These are phyloP conservation scores for Diloba caeruleocephala DNA, from an alignment of 2,888 invertebrate genomes.

Conservation along the genomic window DNA sequence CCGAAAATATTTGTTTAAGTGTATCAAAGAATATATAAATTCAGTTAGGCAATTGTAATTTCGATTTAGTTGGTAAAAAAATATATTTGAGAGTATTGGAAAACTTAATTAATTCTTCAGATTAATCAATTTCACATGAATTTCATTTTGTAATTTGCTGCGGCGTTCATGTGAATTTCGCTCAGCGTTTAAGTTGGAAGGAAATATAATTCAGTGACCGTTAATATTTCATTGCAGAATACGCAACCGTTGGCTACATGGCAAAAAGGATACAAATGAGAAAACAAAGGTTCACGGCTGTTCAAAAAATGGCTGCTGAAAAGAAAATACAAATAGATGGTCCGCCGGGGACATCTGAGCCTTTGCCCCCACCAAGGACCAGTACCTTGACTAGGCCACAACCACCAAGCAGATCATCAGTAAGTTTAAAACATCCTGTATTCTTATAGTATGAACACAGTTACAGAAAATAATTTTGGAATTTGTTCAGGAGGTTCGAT, in stretches of 20 bases:
- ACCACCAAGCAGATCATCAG: slow-evolving; percentile 83
- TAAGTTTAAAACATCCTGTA: slow-evolving; percentile 42
- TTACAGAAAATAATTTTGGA: slow-evolving; percentile 4
- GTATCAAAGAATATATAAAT: neutral
- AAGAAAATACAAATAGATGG: slow-evolving; percentile 95
- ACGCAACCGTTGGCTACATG: slow-evolving; percentile 99
- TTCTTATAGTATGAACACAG: neutral
- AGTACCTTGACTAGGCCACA: slow-evolving; percentile 90
- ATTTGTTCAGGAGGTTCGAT: slow-evolving; percentile 95
- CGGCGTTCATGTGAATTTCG: slow-evolving; percentile 17
- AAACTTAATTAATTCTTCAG: slow-evolving; percentile 10
- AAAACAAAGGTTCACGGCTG: slow-evolving; percentile 96
- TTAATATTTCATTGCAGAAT: slow-evolving; percentile 91
- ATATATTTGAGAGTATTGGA: neutral
- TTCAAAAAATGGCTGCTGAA: slow-evolving; percentile 97
- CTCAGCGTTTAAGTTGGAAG: slow-evolving; percentile 31
- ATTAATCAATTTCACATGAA: slow-evolving; percentile 2
- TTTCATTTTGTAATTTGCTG: slow-evolving; percentile 9
- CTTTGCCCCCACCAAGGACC: slow-evolving; percentile 90
- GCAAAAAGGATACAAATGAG: slow-evolving; percentile 98
- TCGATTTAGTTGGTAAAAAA: too few relatives aligned
- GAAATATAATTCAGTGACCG: slow-evolving; percentile 10
- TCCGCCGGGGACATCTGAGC: slow-evolving; percentile 90
- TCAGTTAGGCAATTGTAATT: too few relatives aligned
- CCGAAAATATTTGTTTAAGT: neutral